Evolutionary conservation across 2,797 vertebrate species (phyloP).

Genomic region (Dallia pectoralis): DNA sequence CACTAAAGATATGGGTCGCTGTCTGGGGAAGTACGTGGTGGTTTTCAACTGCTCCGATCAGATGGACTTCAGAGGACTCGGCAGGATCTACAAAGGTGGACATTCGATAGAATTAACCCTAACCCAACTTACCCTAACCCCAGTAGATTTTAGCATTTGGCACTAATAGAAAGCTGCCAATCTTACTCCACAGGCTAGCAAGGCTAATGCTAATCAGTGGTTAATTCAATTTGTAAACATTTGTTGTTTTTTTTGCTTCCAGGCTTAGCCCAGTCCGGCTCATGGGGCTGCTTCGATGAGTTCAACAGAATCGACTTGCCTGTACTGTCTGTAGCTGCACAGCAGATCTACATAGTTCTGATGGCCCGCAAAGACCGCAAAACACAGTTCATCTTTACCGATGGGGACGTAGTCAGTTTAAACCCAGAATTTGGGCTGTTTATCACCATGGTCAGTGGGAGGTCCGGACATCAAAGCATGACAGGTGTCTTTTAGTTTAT

Average conservation of each 20-base stretch:
- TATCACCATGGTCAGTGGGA: conserved; percentile 81
- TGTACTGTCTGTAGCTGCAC: conserved; percentile 86
- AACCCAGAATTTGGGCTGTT: conserved; percentile 88
- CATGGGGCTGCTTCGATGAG: conserved; percentile 84
- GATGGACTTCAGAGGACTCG: conserved; percentile 89
- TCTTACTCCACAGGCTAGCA: neutral
- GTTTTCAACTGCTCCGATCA: conserved; percentile 92
- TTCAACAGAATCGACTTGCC: conserved; percentile 85
- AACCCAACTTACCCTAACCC: too few relatives aligned
- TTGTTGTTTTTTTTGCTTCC: conserved; percentile 10
- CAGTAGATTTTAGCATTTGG: neutral
- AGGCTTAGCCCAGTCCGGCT: conserved; percentile 82
- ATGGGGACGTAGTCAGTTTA: conserved; percentile 80
- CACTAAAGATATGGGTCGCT: conserved; percentile 86
- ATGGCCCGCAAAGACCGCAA: conserved; percentile 84
- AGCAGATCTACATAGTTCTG: conserved; percentile 84
- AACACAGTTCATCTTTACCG: conserved; percentile 77
- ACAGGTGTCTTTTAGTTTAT: neutral
- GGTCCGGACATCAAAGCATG: neutral
- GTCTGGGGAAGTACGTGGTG: conserved; percentile 85
- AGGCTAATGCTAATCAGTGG: neutral
- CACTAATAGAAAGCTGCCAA: neutral
- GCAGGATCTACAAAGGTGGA: conserved; percentile 86
- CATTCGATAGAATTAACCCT: neutral
- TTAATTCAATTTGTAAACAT: conserved; percentile 53